Evolutionary conservation across 23 tunicate species (phyloP), one percentile per base, ranked within the genome.

Genomic region (Trididemnum clinides): DNA sequence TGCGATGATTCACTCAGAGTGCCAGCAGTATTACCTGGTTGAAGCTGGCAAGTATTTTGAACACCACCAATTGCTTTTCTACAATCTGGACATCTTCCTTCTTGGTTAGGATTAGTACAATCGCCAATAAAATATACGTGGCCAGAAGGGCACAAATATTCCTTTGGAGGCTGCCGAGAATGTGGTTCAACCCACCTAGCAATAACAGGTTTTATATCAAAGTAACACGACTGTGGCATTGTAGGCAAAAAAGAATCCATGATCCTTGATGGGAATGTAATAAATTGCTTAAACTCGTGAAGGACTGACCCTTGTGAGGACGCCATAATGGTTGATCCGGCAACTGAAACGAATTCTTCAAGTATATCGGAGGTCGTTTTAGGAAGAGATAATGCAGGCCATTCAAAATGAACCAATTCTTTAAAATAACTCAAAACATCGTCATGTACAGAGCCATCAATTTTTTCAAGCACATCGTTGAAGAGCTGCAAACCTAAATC

Each of bases 51-150:
- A 23, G 33, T 0, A 3, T 33, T 65, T 20, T 66, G 28, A 20
- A 0, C 18, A 34, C 32, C 28, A 59, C 95, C 95, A 72, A 90
- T 90, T 1, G 88, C 44, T 71, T 50, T 34, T 19, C 50, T 50
- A 33, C 95, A 90, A 1, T 90, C 90, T 18, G 89, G 86, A 36
- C 95, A 90, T 6, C 30, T 30, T 23, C 71, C 70, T 19, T 33
- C n/a, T 31, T 30, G 30, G 1, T 63, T 15, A 0, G 85, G 86
- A 27, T 85, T 80, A 19, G 90, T 85, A 29, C 95, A 90, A 35
- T 90, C 75, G 2, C 86, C 90, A 30, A 90, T 81, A 20, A 71
- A 57, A 39, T 90, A 90, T 7, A 88, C 74, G 57, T 90, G 95
- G 20, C 82, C 75, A 38, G 80, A 71, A 0, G 95, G 95, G 57